Conservation (phyloP, 2,797 vertebrate genomes). For the Sparidentex hasta region DNA sequence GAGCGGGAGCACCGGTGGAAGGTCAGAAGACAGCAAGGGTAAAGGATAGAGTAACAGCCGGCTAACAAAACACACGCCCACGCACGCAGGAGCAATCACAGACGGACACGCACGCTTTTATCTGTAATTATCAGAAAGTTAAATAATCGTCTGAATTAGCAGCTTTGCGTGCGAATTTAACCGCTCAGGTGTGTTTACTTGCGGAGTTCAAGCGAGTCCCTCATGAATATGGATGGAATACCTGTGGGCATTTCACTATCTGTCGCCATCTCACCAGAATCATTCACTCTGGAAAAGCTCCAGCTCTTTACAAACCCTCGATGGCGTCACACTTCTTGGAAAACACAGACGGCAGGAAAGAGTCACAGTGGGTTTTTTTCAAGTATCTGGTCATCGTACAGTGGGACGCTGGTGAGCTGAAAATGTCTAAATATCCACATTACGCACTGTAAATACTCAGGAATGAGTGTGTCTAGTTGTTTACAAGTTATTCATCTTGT, state of each 20-base stretch:
- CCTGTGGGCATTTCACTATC: slow-evolving; percentile 18
- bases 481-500: slow-evolving; percentile 51
- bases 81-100: slow-evolving; percentile 48
- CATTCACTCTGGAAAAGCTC: slow-evolving; percentile 44
- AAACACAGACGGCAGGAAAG: slow-evolving; percentile 15
- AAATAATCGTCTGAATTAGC: slow-evolving; percentile 16
- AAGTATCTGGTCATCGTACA: slow-evolving; percentile 36
- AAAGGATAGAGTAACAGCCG: slow-evolving; percentile 77
- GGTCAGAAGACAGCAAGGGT: slow-evolving; percentile 78
- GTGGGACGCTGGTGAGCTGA: slow-evolving; percentile 6
- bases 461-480: slow-evolving; percentile 50
- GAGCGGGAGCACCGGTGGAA: slow-evolving; percentile 78
- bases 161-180: slow-evolving; percentile 9
- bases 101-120: slow-evolving; percentile 37
- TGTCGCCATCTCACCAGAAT: slow-evolving; percentile 24
- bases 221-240: slow-evolving; percentile 26
- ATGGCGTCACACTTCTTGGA: slow-evolving; percentile 52
- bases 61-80: slow-evolving; percentile 66
- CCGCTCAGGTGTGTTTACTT: slow-evolving; percentile 8
- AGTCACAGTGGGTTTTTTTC: slow-evolving; percentile 18
- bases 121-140: slow-evolving; percentile 38
- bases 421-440: slow-evolving; percentile 38
- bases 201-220: neutral
- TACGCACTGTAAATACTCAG: slow-evolving; percentile 47
- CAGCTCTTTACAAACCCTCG: slow-evolving; percentile 33